These are phyloP conservation scores for Psettodes erumei DNA, from an alignment of 2,113 vertebrate genomes.

Conservation along the genomic window DNA sequence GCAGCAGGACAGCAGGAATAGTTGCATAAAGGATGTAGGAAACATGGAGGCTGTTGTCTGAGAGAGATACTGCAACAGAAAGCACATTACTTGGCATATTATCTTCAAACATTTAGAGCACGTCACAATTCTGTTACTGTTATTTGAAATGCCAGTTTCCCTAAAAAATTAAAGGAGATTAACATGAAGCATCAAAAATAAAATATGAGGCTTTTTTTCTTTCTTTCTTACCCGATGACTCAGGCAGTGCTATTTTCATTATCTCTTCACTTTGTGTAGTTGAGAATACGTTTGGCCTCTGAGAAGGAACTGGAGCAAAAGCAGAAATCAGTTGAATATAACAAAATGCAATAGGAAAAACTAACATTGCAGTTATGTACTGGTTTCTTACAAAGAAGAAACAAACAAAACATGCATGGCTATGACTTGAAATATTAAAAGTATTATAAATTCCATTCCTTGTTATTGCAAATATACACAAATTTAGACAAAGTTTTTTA, in stretches of 20 bases:
- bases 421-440: neutral
- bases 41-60: constrained; percentile 80
- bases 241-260: constrained; percentile 76
- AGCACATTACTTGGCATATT: neutral
- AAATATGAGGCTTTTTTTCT: neutral
- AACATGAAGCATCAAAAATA: neutral
- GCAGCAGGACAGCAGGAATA: constrained; percentile 85
- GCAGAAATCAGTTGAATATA: constrained; percentile 49
- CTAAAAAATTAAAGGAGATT: neutral
- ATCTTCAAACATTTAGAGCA: neutral
- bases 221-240: constrained; percentile 82
- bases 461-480: neutral
- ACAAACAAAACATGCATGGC: neutral
- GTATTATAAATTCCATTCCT: neutral
- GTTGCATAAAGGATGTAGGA: constrained; percentile 88
- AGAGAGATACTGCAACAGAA: constrained; percentile 72
- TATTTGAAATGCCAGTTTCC: neutral
- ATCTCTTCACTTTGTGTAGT: constrained; percentile 73
- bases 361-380: neutral
- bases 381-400: neutral
- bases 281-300: constrained; percentile 69
- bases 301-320: constrained; percentile 66
- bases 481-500: neutral
- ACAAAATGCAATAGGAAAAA: neutral
- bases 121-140: neutral